These are phyloP conservation scores for Pipistrellus kuhlii DNA, from an alignment of 2,797 vertebrate genomes.

Conservation along the genomic window DNA sequence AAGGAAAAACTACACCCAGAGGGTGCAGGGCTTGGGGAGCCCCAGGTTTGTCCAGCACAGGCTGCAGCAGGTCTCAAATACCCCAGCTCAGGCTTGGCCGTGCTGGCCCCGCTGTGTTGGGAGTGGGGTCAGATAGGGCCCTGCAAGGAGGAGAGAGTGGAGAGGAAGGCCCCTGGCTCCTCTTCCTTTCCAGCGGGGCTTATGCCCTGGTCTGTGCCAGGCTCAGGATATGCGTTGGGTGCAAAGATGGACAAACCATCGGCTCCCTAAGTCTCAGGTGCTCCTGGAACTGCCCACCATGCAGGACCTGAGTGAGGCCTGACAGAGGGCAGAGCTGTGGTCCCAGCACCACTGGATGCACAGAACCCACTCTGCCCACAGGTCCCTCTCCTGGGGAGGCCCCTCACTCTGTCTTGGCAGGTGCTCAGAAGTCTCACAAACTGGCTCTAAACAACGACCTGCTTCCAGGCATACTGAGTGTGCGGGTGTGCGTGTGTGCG, in stretches of 20 bases:
- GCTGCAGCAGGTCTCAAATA: not conserved
- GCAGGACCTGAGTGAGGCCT: not conserved
- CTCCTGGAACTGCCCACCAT: not conserved
- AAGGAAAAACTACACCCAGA: not conserved
- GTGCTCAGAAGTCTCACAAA: not conserved
- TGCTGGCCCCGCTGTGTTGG: not conserved
- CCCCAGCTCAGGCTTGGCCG: not conserved
- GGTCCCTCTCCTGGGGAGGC: fast-evolving
- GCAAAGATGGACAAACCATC: not conserved
- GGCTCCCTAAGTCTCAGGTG: not conserved
- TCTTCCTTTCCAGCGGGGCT: not conserved
- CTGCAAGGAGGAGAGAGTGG: not conserved
- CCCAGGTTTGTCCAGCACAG: not conserved
- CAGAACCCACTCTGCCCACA: not conserved
- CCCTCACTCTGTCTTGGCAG: not conserved
- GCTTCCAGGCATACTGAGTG: not conserved
- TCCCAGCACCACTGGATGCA: not conserved
- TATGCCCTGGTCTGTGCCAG: not conserved
- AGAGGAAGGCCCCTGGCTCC: not conserved
- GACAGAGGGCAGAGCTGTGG: not conserved
- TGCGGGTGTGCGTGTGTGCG: not conserved
- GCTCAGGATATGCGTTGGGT: not conserved
- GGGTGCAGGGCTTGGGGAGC: not conserved
- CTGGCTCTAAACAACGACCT: not conserved
- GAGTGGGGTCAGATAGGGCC: not conserved